Conservation (phyloP, 53 echinoderm and acorn worm species). For the Hippasteria phrygiana region DNA sequence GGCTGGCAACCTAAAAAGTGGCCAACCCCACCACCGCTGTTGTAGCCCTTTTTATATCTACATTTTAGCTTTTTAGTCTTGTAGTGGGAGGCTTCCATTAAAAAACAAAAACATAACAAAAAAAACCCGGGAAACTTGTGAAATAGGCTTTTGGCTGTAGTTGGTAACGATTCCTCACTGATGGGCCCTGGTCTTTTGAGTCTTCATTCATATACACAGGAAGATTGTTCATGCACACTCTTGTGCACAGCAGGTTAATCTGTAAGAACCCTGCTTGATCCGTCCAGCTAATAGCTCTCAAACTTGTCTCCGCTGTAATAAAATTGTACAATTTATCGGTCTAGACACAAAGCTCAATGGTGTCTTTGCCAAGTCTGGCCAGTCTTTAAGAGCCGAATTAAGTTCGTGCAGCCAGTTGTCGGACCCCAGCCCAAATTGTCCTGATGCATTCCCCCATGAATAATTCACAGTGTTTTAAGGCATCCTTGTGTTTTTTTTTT, state of each 20-base stretch:
- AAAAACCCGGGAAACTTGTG: too few relatives aligned
- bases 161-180: too few relatives aligned
- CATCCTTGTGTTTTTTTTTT: background rate
- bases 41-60: too few relatives aligned
- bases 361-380: conserved; percentile 43
- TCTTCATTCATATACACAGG: too few relatives aligned
- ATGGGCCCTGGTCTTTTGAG: too few relatives aligned
- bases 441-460: conserved; percentile 27
- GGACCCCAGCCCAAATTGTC: conserved; percentile 36
- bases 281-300: background rate
- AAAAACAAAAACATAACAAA: too few relatives aligned
- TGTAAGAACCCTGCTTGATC: conserved; percentile 32
- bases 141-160: too few relatives aligned
- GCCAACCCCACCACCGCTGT: too few relatives aligned
- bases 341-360: conserved; percentile 38
- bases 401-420: conserved; percentile 27
- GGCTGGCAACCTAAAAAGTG: too few relatives aligned
- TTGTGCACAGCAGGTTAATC: conserved; percentile 14
- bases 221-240: background rate
- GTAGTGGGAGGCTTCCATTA: too few relatives aligned
- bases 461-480: conserved; percentile 29
- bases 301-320: conserved; percentile 54
- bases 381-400: conserved; percentile 36
- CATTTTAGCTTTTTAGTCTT: too few relatives aligned
- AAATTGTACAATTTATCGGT: conserved; percentile 63